Evolutionary conservation across 2,797 vertebrate species (phyloP).

Genomic region (Limnodromus scolopaceus): DNA sequence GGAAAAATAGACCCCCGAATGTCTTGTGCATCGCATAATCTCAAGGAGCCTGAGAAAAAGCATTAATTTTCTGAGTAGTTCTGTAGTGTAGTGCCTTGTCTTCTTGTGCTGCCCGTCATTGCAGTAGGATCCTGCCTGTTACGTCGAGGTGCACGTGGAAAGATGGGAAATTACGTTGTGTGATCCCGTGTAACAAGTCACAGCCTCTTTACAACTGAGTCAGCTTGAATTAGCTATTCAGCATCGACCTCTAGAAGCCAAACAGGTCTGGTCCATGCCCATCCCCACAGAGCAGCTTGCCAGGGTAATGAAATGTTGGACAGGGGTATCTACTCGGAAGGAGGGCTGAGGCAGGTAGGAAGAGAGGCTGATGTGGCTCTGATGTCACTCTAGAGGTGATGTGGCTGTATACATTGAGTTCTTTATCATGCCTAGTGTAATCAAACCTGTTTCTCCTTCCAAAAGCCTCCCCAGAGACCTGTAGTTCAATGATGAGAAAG

Average conservation of each 20-base stretch:
- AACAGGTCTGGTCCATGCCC: not conserved
- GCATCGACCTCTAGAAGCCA: not conserved
- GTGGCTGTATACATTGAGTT: not conserved
- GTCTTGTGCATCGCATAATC: not conserved
- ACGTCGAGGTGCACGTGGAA: accelerated
- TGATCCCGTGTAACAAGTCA: not conserved
- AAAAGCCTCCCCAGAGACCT: not conserved
- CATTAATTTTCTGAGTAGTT: not conserved
- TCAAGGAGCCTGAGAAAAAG: not conserved
- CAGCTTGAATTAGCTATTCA: not conserved
- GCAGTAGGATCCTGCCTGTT: not conserved
- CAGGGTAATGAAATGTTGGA: not conserved
- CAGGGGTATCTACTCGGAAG: not conserved
- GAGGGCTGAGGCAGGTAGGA: not conserved
- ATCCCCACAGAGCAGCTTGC: not conserved
- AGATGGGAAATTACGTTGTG: not conserved
- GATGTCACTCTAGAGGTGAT: not conserved
- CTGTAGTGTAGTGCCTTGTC: not conserved
- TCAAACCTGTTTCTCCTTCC: not conserved
- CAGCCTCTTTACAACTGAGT: not conserved
- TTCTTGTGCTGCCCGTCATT: not conserved
- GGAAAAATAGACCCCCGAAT: not conserved
- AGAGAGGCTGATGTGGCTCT: not conserved
- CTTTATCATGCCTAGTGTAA: accelerated
- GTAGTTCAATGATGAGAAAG: not conserved